Evolutionary conservation across 2,113 vertebrate genomes (phyloP).

Genomic region (Coturnix japonica): DNA sequence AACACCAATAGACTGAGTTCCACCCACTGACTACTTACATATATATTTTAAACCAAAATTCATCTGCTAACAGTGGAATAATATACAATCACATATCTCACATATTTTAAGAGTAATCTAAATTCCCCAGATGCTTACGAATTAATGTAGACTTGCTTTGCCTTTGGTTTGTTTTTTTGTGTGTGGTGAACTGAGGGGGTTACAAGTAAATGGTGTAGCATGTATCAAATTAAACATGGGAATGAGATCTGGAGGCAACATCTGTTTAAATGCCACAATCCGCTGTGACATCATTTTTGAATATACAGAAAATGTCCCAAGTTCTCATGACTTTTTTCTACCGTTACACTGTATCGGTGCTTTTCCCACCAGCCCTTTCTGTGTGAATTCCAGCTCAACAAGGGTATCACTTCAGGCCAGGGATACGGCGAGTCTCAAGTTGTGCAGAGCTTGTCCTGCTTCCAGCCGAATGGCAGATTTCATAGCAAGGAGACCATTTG

Average conservation of each 20-base stretch:
- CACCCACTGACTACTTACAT: background rate
- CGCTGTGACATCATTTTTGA: conserved; percentile 15
- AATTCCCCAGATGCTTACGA: conserved; percentile 34
- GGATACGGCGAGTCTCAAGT: fast-evolving
- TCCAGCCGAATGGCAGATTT: background rate
- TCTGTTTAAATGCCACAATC: background rate
- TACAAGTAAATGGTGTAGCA: background rate
- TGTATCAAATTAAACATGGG: conserved; percentile 2
- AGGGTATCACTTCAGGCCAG: fast-evolving
- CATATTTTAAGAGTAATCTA: conserved; percentile 42
- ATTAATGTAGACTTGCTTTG: background rate
- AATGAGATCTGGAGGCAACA: background rate
- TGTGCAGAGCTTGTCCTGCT: background rate
- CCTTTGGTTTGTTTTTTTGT: background rate
- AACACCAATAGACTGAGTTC: background rate
- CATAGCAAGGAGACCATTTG: background rate
- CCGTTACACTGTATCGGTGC: background rate
- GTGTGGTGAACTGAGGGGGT: background rate
- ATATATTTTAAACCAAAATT: background rate
- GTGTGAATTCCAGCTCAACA: background rate
- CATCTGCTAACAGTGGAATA: conserved; percentile 11
- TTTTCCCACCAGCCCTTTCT: background rate
- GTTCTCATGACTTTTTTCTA: background rate
- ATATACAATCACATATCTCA: conserved; percentile 29
- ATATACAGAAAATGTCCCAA: background rate